Base-by-base conservation (phyloP, 2,113 vertebrate species). In the Heptranchias perlo region DNA sequence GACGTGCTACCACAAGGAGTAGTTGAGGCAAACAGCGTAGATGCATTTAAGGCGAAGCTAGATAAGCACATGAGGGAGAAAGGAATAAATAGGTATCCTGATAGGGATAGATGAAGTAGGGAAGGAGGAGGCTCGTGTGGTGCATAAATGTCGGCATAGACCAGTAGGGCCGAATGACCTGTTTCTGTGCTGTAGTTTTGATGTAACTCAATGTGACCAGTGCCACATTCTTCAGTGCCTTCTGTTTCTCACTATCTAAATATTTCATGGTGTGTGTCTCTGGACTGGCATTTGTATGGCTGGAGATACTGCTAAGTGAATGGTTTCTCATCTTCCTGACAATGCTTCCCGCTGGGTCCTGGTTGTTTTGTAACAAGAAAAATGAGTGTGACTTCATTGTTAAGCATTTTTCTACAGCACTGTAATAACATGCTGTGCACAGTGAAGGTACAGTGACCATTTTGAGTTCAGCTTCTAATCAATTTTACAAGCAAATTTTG, bases 291-390 rank as follows among this genome's bases (percentile, higher is more conserved):
- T 62, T 93, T 93, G 58, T 93, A 35, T 93, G 35, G 18, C 16
- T 92, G 58, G 35, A 93, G 58, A 93, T 62, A 23, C 35, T 39
- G 35, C n/a, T 93, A 35, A 93, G 89, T 93, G 89, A 93, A 93
- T 44, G 18, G 35, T 62, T 93, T 93, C 89, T 64, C 89, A 39
- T 93, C 58, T 64, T n/a, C 58, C 64, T 64, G 89, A 93, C 35
- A 93, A 61, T 13, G 35, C 89, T 62, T 35, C 89, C 58, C 18
- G 35, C 58, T 62, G 89, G 54, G 31, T 61, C 0, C 58, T 39
- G 35, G 6, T n/a, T 93, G 14, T 93, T 93, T n/a, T n/a, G 64
- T 39, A 93, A 39, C 5, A 62, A 62, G 89, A 93, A 62, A 93
- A 93, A 93, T 39, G 35, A 62, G 35, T 10, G 7, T n/a, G 89